phyloP scores from a whole-genome alignment of 2,888 invertebrate genomes.

The Biston stratarius region DNA sequence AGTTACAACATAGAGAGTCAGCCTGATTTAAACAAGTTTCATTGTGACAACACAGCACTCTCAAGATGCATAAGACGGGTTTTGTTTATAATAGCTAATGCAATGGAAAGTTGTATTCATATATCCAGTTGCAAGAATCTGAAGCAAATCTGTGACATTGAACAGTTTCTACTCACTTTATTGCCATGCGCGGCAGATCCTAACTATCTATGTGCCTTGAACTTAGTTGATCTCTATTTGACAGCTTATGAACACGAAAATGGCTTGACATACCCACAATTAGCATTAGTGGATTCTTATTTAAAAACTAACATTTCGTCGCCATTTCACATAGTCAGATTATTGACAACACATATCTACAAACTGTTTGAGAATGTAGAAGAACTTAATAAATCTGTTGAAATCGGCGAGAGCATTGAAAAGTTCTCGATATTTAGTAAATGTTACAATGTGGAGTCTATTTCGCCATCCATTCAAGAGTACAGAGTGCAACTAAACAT shows the following conservation, averaged over 20 bases:
- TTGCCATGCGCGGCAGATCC: slow-evolving; percentile 77
- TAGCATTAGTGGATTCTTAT: slow-evolving; percentile 79
- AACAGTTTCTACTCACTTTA: slow-evolving; percentile 72
- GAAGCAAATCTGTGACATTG: slow-evolving; percentile 75
- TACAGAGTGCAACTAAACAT: slow-evolving; percentile 92
- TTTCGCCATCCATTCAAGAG: slow-evolving; percentile 90
- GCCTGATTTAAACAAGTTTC: slow-evolving; percentile 60
- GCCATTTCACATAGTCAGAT: slow-evolving; percentile 88
- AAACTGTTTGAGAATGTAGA: slow-evolving; percentile 88
- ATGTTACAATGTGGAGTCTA: slow-evolving; percentile 90
- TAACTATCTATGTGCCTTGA: slow-evolving; percentile 79
- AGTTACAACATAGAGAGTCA: slow-evolving; percentile 69
- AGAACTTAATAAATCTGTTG: slow-evolving; percentile 73
- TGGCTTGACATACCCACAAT: slow-evolving; percentile 71
- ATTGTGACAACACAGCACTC: slow-evolving; percentile 64
- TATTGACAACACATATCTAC: slow-evolving; percentile 91
- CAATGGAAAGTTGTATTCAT: slow-evolving; percentile 87
- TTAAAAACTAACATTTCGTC: slow-evolving; percentile 89
- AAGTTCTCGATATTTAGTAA: slow-evolving; percentile 88
- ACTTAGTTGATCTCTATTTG: slow-evolving; percentile 84
- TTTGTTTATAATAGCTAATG: slow-evolving; percentile 85
- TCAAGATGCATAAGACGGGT: slow-evolving; percentile 74
- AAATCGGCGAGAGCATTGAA: slow-evolving; percentile 69
- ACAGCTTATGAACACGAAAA: slow-evolving; percentile 80
- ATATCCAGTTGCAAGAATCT: slow-evolving; percentile 81